These are phyloP conservation scores for Tetragnatha montana DNA, from an alignment of 2,888 invertebrate species.

Conservation along the genomic window DNA sequence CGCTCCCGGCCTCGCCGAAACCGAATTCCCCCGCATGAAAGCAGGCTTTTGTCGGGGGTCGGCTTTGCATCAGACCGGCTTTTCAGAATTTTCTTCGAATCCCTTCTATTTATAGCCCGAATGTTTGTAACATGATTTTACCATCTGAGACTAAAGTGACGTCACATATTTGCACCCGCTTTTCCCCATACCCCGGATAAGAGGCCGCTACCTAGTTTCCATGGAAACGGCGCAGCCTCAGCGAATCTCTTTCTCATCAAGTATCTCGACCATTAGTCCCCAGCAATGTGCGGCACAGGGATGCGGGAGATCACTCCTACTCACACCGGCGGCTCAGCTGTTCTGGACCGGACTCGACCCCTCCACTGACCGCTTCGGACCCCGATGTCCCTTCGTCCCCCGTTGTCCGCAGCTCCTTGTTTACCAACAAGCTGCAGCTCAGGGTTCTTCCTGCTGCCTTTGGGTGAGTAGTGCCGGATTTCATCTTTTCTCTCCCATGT, in stretches of 20 bases:
- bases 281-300: conserved; percentile 22
- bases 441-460: too few relatives aligned
- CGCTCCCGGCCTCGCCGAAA: too few relatives aligned
- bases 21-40: too few relatives aligned
- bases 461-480: too few relatives aligned
- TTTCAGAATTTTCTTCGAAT: neutral
- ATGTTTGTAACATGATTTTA: conserved; percentile 50
- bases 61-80: neutral
- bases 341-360: neutral
- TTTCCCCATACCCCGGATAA: conserved; percentile 58
- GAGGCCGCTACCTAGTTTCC: conserved; percentile 66
- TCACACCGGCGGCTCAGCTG: too few relatives aligned
- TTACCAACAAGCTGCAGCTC: neutral
- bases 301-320: conserved; percentile 17
- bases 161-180: conserved; percentile 41
- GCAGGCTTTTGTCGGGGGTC: too few relatives aligned
- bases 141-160: conserved; percentile 54
- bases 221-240: conserved; percentile 68
- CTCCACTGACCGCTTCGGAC: neutral
- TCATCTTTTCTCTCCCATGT: too few relatives aligned
- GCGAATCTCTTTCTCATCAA: conserved; percentile 51
- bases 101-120: conserved; percentile 35
- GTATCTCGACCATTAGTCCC: conserved; percentile 28
- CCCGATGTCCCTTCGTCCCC: neutral
- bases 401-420: neutral